These are phyloP conservation scores for Heliconius melpomene DNA, from an alignment of 1,140 invertebrate species.

Conservation along the genomic window DNA sequence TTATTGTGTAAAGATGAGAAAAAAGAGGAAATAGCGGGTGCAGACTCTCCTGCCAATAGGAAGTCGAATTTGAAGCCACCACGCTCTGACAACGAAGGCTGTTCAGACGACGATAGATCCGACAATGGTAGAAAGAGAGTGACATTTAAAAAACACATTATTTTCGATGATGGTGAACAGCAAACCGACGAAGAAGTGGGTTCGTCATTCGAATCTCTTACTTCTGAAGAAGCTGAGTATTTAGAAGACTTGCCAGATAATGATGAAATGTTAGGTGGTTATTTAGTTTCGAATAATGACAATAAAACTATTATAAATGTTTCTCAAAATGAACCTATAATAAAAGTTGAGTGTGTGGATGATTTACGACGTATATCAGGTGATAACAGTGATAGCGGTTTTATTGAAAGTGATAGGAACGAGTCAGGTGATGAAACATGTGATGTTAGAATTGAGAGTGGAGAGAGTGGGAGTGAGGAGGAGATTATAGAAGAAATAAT, in stretches of 20 bases:
- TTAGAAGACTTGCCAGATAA: constrained; percentile 66
- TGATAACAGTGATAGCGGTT: constrained; percentile 79
- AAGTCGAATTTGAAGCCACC: constrained; percentile 75
- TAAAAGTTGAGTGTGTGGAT: constrained; percentile 56
- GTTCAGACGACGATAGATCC: constrained; percentile 72
- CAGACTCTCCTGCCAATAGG: constrained; percentile 55
- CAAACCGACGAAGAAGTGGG: constrained; percentile 72
- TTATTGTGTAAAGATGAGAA: constrained; percentile 46
- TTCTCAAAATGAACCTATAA: constrained; percentile 45
- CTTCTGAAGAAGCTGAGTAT: constrained; percentile 68
- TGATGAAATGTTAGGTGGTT: constrained; percentile 60
- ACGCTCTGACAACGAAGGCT: constrained; percentile 66
- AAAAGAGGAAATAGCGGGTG: constrained; percentile 37
- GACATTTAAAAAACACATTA: constrained; percentile 70
- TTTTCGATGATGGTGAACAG: constrained; percentile 74
- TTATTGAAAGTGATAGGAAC: constrained; percentile 66
- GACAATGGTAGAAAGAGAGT: constrained; percentile 70
- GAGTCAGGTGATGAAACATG: constrained; percentile 60
- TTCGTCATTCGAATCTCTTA: constrained; percentile 73
- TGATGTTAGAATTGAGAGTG: constrained; percentile 56
- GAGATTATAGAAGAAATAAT: constrained; percentile 53
- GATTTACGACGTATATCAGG: constrained; percentile 61
- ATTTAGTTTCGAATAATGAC: constrained; percentile 55
- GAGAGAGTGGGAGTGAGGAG: constrained; percentile 52
- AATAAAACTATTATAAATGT: constrained; percentile 68